Percentiles rank a stretch among this genome's conserved stretches.
These are phyloP conservation scores for Oriolus oriolus DNA, from an alignment of 2,113 vertebrate genomes.

Conservation along the genomic window DNA sequence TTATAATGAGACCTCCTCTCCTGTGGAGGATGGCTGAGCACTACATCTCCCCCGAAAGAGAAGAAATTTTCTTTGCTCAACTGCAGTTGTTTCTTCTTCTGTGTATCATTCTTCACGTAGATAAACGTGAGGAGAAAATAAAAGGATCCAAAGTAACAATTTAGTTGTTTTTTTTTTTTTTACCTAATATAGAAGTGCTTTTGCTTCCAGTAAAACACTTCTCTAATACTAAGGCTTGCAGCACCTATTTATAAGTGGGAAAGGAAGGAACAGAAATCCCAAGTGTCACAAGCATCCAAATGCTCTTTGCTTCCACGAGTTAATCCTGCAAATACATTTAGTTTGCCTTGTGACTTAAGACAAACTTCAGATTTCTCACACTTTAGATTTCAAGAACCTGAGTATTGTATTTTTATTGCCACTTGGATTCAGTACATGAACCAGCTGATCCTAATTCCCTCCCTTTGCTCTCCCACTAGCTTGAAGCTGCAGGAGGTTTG, in stretches of 20 bases:
- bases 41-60: neutral
- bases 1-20: neutral
- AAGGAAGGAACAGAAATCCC: neutral
- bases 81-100: neutral
- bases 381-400: neutral
- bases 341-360: neutral
- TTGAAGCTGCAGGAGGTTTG: neutral
- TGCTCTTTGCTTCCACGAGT: neutral
- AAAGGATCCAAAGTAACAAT: neutral
- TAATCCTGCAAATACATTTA: neutral
- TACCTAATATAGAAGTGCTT: neutral
- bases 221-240: neutral
- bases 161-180: neutral
- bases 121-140: neutral
- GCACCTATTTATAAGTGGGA: neutral
- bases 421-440: neutral
- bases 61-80: neutral
- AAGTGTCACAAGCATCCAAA: neutral
- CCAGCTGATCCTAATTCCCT: neutral
- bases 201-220: neutral
- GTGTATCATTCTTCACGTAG: neutral
- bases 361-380: neutral
- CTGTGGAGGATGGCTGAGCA: neutral
- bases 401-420: neutral
- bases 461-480: neutral